Evolutionary conservation across 2,888 invertebrate genomes (phyloP).

Genomic region (Monopis laevigella): DNA sequence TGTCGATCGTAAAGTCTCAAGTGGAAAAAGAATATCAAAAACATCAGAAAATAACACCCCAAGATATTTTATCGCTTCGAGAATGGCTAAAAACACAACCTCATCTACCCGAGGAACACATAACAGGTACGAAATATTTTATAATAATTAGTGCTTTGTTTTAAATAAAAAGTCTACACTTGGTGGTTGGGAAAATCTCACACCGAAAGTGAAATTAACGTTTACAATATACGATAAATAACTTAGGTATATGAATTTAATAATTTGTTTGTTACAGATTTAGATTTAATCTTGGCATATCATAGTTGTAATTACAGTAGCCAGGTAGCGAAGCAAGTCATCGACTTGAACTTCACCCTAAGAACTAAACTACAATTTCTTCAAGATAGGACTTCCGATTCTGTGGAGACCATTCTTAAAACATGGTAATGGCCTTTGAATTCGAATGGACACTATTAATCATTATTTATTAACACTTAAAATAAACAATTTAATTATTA

Average conservation of each 20-base stretch:
- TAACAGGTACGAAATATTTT: constrained; percentile 41
- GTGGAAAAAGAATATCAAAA: constrained; percentile 55
- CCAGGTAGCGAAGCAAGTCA: constrained; percentile 71
- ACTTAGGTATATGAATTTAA: background rate
- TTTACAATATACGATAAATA: background rate
- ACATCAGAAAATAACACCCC: constrained; percentile 61
- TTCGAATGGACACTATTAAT: background rate
- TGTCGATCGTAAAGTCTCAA: background rate
- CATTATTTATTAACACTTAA: too few species aligned
- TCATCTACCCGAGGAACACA: constrained; percentile 61
- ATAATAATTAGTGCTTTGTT: background rate
- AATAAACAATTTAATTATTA: too few species aligned
- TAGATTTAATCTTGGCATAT: constrained; percentile 70
- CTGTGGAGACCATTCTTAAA: constrained; percentile 31
- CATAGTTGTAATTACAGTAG: constrained; percentile 73
- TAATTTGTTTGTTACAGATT: constrained; percentile 38
- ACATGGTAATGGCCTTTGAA: constrained; percentile 29
- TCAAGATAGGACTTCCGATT: constrained; percentile 46
- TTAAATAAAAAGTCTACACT: background rate
- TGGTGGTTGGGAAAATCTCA: background rate
- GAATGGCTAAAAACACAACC: constrained; percentile 71
- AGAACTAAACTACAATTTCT: constrained; percentile 73
- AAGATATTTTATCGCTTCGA: constrained; percentile 62
- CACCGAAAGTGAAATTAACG: too few species aligned
- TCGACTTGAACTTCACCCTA: constrained; percentile 74